Base-by-base conservation (phyloP, 2,888 invertebrate species). In the Autographa pulchrina region DNA sequence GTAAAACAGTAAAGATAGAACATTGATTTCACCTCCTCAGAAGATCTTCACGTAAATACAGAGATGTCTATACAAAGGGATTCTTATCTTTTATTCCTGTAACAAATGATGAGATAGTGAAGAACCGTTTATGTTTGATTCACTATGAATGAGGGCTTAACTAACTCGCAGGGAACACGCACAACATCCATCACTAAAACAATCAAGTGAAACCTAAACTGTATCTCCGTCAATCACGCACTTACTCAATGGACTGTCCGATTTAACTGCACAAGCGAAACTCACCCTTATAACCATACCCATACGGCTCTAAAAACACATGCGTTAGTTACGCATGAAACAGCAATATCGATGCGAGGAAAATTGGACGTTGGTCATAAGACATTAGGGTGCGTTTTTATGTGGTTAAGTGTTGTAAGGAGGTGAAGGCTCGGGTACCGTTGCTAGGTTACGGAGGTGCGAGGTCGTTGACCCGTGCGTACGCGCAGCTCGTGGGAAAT, bases 391-490 rank as follows among this genome's bases (percentile, higher is more conserved):
- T 65, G 25, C 65, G 60, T 63, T 74, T 72, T 81, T 65, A 61
- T 65, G 13, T 62, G 68, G 31, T 13, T 48, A 58, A 16, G 41
- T 66, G 64, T 66, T 72, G 65, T 74, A 86, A 89, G 86, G 88
- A 88, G 88, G 85, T 89, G 89, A 88, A 91, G 90, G 89, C 87
- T 87, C 75, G 81, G 80, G 86, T 91, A 88, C 92, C 91, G 91
- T 91, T 92, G 90, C 87, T 89, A 89, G 90, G 90, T 89, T 89
- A 91, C 88, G 85, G 85, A 86, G 86, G 86, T 85, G 81, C 82
- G 83, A 74, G 90, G 88, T 88, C 88, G 72, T 84, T 86, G 91
- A 90, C 89, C 92, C 83, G 81, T 87, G 92, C 90, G 91, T 89
- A 85, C 85, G 88, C 90, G 90, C 90, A 81, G 59, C 74, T 76